These are phyloP conservation scores for Acipenser transmontanus DNA, from an alignment of 2,797 vertebrate genomes.

Conservation along the genomic window DNA sequence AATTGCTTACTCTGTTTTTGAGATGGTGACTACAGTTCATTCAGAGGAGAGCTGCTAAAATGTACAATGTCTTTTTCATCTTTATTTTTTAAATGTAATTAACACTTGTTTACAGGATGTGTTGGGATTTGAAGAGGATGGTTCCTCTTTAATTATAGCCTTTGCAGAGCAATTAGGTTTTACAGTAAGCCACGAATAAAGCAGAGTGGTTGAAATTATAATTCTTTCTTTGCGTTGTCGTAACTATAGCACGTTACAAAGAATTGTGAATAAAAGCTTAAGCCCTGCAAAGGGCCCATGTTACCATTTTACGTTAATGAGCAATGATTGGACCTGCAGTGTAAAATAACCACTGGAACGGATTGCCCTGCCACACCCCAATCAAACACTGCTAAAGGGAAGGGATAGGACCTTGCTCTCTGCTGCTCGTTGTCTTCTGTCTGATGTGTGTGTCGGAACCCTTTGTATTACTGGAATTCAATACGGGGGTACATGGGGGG, in stretches of 20 bases:
- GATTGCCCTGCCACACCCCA: constrained; percentile 20
- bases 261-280: constrained; percentile 32
- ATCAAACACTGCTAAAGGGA: constrained; percentile 4
- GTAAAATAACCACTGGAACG: constrained; percentile 20
- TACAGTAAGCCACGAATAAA: constrained; percentile 24
- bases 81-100: constrained; percentile 3
- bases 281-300: constrained; percentile 24
- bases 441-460: neutral
- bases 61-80: neutral
- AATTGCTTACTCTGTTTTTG: neutral
- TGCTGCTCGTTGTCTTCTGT: neutral
- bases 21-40: neutral
- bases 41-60: neutral
- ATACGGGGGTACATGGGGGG: too few species aligned
- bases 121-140: constrained; percentile 19
- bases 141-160: constrained; percentile 30
- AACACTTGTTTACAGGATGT: constrained; percentile 1
- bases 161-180: constrained; percentile 25
- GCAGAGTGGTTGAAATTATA: constrained; percentile 25
- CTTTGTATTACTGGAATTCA: too few species aligned
- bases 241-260: constrained; percentile 40
- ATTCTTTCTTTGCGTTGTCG: constrained; percentile 50
- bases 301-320: constrained; percentile 20
- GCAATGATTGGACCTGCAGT: constrained; percentile 20
- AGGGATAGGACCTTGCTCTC: constrained; percentile 10